Evolutionary conservation across 2,888 invertebrate genomes (phyloP).

Genomic region (Subacronicta megacephala): DNA sequence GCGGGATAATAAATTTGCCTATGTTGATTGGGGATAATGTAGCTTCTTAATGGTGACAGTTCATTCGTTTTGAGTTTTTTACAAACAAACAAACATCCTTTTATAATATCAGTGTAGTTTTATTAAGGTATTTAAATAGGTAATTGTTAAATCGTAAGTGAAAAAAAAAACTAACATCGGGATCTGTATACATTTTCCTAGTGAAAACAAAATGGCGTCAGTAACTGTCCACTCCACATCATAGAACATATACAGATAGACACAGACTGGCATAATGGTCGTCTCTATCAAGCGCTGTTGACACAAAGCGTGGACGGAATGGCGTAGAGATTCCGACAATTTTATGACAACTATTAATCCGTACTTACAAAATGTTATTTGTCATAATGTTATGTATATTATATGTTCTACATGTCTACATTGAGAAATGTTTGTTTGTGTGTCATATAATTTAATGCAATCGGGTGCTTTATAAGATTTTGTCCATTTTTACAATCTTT

Average conservation of each 20-base stretch:
- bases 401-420: constrained; percentile 3
- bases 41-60: too few relatives aligned
- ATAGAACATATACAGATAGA: constrained; percentile 31
- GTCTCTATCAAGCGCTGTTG: constrained; percentile 21
- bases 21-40: too few relatives aligned
- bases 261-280: constrained; percentile 3
- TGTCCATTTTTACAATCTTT: too few relatives aligned
- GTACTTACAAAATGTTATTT: constrained; percentile 10
- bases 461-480: too few relatives aligned
- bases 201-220: constrained; percentile 18
- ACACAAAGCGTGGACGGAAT: constrained; percentile 16
- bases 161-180: neutral
- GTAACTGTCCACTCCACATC: constrained; percentile 15
- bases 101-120: too few relatives aligned
- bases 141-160: neutral
- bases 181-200: constrained; percentile 4
- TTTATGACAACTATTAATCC: constrained; percentile 42
- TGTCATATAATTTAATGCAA: too few relatives aligned
- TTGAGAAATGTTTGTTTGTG: neutral
- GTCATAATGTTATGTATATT: neutral
- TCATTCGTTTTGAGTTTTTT: too few relatives aligned
- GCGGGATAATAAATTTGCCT: too few relatives aligned
- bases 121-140: too few relatives aligned
- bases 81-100: too few relatives aligned
- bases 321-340: constrained; percentile 7